A percentile compares a stretch with the other conserved stretches of the same genome.
These are phyloP conservation scores for Salvator merianae DNA, from an alignment of 2,113 vertebrate species.

Conservation along the genomic window DNA sequence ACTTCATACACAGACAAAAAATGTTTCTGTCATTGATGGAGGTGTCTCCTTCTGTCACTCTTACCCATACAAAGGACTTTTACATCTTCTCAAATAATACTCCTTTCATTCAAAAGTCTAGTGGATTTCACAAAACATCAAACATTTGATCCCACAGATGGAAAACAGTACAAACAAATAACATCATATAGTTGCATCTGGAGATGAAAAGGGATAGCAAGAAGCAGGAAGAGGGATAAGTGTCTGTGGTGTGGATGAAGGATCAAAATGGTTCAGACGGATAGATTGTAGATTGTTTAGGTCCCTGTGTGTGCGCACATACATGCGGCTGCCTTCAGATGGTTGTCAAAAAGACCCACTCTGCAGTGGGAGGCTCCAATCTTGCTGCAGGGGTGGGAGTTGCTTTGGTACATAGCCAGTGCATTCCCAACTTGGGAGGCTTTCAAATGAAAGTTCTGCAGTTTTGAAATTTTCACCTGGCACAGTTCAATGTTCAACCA, in stretches of 20 bases:
- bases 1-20: neutral
- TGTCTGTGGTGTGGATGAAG: neutral
- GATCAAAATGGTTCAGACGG: neutral
- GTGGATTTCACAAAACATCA: conserved; percentile 10
- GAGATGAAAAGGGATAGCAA: conserved; percentile 11
- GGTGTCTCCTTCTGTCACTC: neutral
- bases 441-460: too few relatives aligned
- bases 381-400: too few relatives aligned
- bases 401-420: too few relatives aligned
- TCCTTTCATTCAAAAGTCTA: conserved; percentile 14
- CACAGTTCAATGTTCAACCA: too few relatives aligned
- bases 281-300: neutral
- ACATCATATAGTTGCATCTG: neutral
- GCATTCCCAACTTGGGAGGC: too few relatives aligned
- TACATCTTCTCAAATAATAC: neutral
- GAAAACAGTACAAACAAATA: conserved; percentile 8
- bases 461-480: too few relatives aligned
- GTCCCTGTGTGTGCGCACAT: neutral
- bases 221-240: neutral
- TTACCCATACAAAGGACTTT: neutral
- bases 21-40: neutral
- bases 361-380: too few relatives aligned
- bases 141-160: neutral
- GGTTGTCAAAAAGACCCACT: too few relatives aligned
- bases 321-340: too few relatives aligned